Conservation (phyloP, 1,140 invertebrate genomes). For the Temnothorax curvispinosus region DNA sequence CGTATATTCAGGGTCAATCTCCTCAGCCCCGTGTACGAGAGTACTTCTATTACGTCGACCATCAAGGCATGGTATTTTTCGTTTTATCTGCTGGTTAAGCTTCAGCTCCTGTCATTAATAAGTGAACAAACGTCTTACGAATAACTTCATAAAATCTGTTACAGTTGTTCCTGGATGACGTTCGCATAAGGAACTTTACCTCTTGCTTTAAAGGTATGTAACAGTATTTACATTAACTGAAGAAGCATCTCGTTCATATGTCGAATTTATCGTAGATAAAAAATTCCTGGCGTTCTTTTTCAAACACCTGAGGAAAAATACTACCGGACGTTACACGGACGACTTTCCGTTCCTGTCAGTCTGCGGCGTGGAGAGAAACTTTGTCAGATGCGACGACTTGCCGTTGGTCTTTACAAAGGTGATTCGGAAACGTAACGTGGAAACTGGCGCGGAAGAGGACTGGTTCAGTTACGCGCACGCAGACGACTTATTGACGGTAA, state of each 20-base stretch:
- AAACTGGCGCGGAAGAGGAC: constrained; percentile 79
- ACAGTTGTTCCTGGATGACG: constrained; percentile 98
- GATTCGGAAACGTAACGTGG: constrained; percentile 80
- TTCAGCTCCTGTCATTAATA: not conserved
- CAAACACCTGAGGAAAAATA: constrained; percentile 91
- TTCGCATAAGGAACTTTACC: constrained; percentile 99
- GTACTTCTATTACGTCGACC: constrained; percentile 99
- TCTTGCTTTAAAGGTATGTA: constrained; percentile 96
- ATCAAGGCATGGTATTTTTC: constrained; percentile 96
- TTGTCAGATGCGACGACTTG: constrained; percentile 96
- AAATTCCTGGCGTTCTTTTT: constrained; percentile 98
- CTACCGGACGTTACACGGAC: constrained; percentile 90
- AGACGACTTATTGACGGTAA: constrained; percentile 89
- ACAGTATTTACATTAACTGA: constrained; percentile 2
- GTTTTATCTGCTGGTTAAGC: constrained; percentile 26
- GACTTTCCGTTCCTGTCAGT: constrained; percentile 97
- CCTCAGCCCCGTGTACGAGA: constrained; percentile 94
- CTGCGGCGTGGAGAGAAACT: constrained; percentile 97
- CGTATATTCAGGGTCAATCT: constrained; percentile 95
- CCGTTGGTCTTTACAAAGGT: constrained; percentile 97
- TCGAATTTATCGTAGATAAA: constrained; percentile 89
- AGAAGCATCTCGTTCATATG: constrained; percentile 36
- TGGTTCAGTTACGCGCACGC: constrained; percentile 92
- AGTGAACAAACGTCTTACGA: not conserved
- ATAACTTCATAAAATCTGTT: constrained; percentile 74